These are phyloP conservation scores for Pachycephala philippinensis DNA, from an alignment of 2,113 vertebrate genomes.

Conservation along the genomic window DNA sequence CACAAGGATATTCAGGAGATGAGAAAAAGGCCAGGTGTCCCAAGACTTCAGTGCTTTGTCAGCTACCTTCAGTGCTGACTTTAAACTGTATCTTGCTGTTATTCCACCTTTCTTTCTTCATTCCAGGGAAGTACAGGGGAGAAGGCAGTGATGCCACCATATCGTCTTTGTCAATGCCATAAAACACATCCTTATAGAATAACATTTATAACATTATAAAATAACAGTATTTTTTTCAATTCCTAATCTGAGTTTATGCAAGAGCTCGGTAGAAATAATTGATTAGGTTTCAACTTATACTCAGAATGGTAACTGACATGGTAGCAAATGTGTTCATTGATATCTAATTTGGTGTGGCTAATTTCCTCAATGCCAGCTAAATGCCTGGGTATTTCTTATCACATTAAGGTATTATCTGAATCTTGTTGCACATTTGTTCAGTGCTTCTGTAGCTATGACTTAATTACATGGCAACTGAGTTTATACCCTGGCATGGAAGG, in stretches of 20 bases:
- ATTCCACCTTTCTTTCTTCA: neutral
- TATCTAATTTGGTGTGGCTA: slow-evolving; percentile 36
- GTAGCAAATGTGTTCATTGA: neutral
- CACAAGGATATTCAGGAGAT: neutral
- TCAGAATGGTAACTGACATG: neutral
- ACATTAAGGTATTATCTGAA: neutral
- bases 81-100: neutral
- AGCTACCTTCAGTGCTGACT: neutral
- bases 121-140: neutral
- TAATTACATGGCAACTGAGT: slow-evolving; percentile 19
- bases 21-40: neutral
- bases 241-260: neutral
- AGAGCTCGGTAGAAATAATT: slow-evolving; percentile 5
- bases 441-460: neutral
- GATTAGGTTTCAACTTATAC: neutral
- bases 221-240: neutral
- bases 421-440: slow-evolving; percentile 13
- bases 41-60: neutral
- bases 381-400: neutral
- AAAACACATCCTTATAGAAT: neutral
- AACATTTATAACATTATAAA: neutral
- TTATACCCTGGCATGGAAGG: neutral
- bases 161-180: neutral
- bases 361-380: slow-evolving; percentile 23
- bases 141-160: neutral